Evolutionary conservation across 2,888 invertebrate species (phyloP).

Genomic region (Ryuthela nishihirai): DNA sequence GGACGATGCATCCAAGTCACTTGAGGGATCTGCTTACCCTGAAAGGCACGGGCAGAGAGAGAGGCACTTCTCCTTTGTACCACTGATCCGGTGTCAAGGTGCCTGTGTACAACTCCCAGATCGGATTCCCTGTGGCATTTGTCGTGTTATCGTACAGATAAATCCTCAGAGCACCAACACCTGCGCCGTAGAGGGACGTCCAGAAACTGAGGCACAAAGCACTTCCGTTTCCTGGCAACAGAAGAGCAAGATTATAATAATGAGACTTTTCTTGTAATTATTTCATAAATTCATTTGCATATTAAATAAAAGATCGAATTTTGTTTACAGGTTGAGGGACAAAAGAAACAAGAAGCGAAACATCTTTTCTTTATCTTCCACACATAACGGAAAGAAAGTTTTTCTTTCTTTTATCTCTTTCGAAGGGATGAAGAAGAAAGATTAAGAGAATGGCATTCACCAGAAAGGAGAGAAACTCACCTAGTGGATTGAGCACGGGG

Average conservation of each 20-base stretch:
- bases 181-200: slow-evolving; percentile 60
- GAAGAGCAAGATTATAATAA: too few species aligned
- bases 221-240: slow-evolving; percentile 44
- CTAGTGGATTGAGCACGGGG: slow-evolving; percentile 45
- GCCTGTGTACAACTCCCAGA: slow-evolving; percentile 58
- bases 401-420: too few species aligned
- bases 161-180: slow-evolving; percentile 56
- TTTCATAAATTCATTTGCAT: neutral
- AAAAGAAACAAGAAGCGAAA: too few species aligned
- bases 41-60: slow-evolving; percentile 54
- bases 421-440: too few species aligned
- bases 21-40: slow-evolving; percentile 48
- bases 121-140: slow-evolving; percentile 45
- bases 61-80: slow-evolving; percentile 59
- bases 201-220: slow-evolving; percentile 57
- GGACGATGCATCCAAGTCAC: too few species aligned
- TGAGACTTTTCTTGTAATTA: neutral
- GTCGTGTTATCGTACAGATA: slow-evolving; percentile 45
- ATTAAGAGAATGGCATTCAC: slow-evolving; percentile 20
- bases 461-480: slow-evolving; percentile 4
- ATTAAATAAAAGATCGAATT: neutral
- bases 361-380: too few species aligned
- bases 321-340: neutral
- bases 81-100: slow-evolving; percentile 57
- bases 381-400: too few species aligned